These are phyloP conservation scores for Euwallacea fornicatus DNA, from an alignment of 1,140 invertebrate species.

Conservation along the genomic window DNA sequence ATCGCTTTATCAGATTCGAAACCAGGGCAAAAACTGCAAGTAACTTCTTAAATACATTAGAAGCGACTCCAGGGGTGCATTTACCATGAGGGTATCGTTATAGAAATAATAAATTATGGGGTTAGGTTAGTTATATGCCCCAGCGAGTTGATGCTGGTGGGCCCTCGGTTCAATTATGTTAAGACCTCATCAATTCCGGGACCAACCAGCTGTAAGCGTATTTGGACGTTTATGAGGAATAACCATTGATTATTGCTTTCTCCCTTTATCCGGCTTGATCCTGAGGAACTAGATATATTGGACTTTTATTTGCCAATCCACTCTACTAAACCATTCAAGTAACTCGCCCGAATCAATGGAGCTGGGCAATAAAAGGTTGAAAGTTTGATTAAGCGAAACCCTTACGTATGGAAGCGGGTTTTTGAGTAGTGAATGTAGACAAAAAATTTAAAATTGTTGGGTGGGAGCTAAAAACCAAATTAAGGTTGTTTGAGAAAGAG, in stretches of 20 bases:
- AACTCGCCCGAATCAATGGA: slow-evolving; percentile 1
- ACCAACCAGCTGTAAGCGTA: slow-evolving; percentile 20
- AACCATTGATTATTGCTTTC: slow-evolving; percentile 13
- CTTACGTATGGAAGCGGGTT: neutral
- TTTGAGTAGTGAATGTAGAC: too few species aligned
- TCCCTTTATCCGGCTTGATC: slow-evolving; percentile 1
- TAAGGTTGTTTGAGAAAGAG: neutral
- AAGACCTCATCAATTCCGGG: slow-evolving; percentile 23
- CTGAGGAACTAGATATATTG: slow-evolving; percentile 2
- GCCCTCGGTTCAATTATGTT: slow-evolving; percentile 23
- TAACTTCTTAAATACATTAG: slow-evolving; percentile 41
- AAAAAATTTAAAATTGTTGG: too few species aligned
- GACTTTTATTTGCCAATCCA: slow-evolving; percentile 6
- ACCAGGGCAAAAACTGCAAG: slow-evolving; percentile 39
- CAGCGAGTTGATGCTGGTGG: slow-evolving; percentile 20
- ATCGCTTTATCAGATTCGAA: slow-evolving; percentile 34
- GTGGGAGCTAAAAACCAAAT: too few species aligned
- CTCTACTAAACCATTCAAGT: neutral
- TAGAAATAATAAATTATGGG: slow-evolving; percentile 32
- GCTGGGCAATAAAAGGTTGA: neutral
- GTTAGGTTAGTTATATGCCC: slow-evolving; percentile 31
- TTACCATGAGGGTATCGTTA: slow-evolving; percentile 15
- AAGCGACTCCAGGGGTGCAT: slow-evolving; percentile 28
- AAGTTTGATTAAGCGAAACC: neutral
- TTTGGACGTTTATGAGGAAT: slow-evolving; percentile 25